Conservation (phyloP, 2,113 vertebrate species). For the Mystacornis crossleyi region DNA sequence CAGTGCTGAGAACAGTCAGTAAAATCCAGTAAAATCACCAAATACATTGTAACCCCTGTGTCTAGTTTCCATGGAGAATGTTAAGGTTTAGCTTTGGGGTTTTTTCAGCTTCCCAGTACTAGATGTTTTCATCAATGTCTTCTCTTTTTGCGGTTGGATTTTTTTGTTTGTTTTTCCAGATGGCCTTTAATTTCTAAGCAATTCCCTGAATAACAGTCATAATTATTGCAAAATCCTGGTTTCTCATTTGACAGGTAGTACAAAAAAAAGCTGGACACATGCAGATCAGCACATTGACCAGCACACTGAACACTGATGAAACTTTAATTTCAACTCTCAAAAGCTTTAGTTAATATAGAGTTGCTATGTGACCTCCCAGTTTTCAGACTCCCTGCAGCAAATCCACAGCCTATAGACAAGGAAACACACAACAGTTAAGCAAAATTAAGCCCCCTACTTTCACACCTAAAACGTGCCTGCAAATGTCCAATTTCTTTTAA, state of each 20-base stretch:
- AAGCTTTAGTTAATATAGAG: constrained; percentile 5
- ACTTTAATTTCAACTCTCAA: neutral
- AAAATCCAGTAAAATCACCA: constrained; percentile 20
- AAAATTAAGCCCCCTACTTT: neutral
- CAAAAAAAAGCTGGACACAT: neutral
- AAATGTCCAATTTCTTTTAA: neutral
- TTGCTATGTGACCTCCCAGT: neutral
- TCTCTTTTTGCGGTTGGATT: neutral
- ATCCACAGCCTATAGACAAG: neutral
- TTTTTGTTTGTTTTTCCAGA: neutral
- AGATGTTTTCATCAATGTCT: neutral
- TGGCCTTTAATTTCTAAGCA: constrained; percentile 7
- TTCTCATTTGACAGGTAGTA: neutral
- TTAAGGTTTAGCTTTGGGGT: neutral
- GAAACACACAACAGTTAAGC: neutral
- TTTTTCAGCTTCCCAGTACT: neutral
- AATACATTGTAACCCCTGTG: neutral
- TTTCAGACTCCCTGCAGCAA: neutral
- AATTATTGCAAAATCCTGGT: constrained; percentile 13
- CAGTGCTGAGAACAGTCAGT: neutral
- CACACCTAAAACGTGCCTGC: neutral
- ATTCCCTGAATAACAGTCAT: neutral
- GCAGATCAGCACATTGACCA: neutral
- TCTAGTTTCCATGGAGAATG: neutral
- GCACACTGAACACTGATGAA: neutral